Base-by-base conservation (phyloP, 1,140 invertebrate species). In the Scaptomyza pallida region DNA sequence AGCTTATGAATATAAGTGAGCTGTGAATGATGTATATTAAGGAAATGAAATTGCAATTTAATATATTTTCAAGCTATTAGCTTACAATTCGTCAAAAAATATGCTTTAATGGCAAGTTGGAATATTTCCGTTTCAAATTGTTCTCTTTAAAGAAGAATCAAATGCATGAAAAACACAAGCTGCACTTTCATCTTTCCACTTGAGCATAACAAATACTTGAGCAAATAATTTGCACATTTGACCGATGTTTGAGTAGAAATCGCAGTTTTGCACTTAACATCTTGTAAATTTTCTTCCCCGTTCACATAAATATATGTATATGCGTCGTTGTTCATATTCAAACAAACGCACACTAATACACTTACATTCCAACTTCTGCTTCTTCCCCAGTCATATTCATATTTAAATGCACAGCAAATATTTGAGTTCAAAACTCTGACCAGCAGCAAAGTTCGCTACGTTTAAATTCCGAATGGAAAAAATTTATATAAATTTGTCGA, bases 401-500 rank as follows among this genome's bases (percentile, higher is more conserved):
- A 55, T 40, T 62, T 51, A 69, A 67, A 76, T 83, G 75, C 72
- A n/a, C n/a, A 57, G 83, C 63, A 79, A 85, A 83, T 83, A 83
- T 83, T 85, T 83, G 80, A 79, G 60, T 69, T 85, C 68, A 57
- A 41, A 75, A 55, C 78, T 78, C 64, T 74, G 78, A 68, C 47
- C 63, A 15, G 51, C 51, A 41, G 50, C 30, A 30, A 30, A 30
- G 26, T 30, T 37, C 33, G 3, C 33, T 37, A 2, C 5, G 12
- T n/a, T 12, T 15, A 26, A 26, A 45, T 26, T 4, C 23, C 23
- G 6, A 26, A 26, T 26, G 23, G 23, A 40, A 13, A 3, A n/a
- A 56, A 81, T 88, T 85, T 81, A 86, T n/a, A 81, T 74, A 74
- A 30, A 65, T 61, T 71, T 78, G 73, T 61, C 62, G 70, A 81